These are phyloP conservation scores for Macaca fascicularis DNA, from an alignment of 2,113 vertebrate species.

Conservation along the genomic window T2T-MFA8v1.1 NC_088375.1:175892001-175892500, in stretches of 20 bases:
- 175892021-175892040: not conserved
- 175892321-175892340: not conserved
- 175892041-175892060: slow-evolving; percentile 10
- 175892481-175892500: not conserved
- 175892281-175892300: not conserved
- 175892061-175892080: not conserved
- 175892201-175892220: not conserved
- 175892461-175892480: not conserved
- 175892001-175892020: not conserved
- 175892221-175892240: not conserved
- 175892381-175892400: not conserved
- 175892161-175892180: not conserved
- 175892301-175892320: not conserved
- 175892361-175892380: not conserved
- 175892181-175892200: not conserved
- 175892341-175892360: not conserved
- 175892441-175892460: not conserved
- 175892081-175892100: not conserved
- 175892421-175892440: not conserved
- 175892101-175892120: not conserved
- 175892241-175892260: not conserved
- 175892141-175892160: not conserved
- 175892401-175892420: not conserved
- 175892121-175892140: not conserved
- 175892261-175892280: not conserved